Base-by-base conservation (phyloP, 2,113 vertebrate species). In the Aptenodytes forsteri region DNA sequence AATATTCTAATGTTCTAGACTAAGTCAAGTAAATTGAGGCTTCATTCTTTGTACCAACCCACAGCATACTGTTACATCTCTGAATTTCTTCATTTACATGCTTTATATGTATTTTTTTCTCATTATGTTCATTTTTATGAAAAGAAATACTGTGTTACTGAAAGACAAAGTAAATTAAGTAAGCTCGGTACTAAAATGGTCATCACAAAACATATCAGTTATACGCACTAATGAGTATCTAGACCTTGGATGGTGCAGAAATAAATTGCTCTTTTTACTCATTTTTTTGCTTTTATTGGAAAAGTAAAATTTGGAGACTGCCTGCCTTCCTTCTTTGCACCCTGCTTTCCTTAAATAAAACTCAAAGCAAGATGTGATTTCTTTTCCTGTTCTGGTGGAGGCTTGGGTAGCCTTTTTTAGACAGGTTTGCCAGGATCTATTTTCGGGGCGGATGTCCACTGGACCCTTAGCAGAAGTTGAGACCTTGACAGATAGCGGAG, bases 141-240 rank as follows among this genome's bases (percentile, higher is more conserved):
- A 42, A 95, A 81, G 46, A 56, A 46, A 30, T 69, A 46, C 61
- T 40, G 14, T 91, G 72, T 89, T 97, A 70, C 5, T 84, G 81
- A 87, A 97, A 95, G 79, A 78, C 61, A 62, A 82, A 84, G n/a
- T 93, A 87, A 96, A 87, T 89, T 38, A 82, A 55, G 23, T 71
- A 80, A 87, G 47, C 38, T 58, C 1, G 3, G 61, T 83, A 36
- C 34, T 90, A 61, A 91, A 96, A 69, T 8, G 17, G 14, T 85
- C 34, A 40, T 94, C 61, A 50, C 26, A 82, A 30, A 65, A 85
- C 44, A 2, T 67, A 71, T 87, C 47, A 8, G 8, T 87, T 95
- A 13, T 7, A 17, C 77, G 55, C n/a, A 7, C 14, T 93, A 81
- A 85, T 89, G 82, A 87, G 55, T 55, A 86, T 36, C 27, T 16